Evolutionary conservation across 2,888 invertebrate species (phyloP).

Genomic region (Buathra laborator): DNA sequence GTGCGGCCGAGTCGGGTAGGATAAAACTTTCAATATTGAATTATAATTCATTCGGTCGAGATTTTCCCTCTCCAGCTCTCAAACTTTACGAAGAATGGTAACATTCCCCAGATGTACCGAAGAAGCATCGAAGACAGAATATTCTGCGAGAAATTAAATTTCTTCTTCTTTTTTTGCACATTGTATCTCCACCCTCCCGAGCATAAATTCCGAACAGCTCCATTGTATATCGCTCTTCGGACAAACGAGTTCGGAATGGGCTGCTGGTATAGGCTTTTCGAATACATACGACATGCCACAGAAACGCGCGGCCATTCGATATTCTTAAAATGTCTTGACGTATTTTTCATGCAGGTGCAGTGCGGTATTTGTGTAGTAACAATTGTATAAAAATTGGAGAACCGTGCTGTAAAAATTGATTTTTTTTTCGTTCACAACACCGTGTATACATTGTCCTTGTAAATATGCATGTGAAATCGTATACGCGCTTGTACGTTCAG

Average conservation of each 20-base stretch:
- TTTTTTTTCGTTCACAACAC: neutral
- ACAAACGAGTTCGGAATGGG: slow-evolving; percentile 28
- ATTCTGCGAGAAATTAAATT: slow-evolving; percentile 10
- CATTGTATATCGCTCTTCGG: slow-evolving; percentile 28
- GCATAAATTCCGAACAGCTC: slow-evolving; percentile 20
- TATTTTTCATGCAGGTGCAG: neutral
- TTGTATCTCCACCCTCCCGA: neutral
- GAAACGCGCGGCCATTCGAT: slow-evolving; percentile 7
- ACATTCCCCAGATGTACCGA: slow-evolving; percentile 27
- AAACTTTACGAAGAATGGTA: neutral
- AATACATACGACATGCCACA: slow-evolving; percentile 6
- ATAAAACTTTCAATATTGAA: slow-evolving; percentile 57
- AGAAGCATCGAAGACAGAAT: slow-evolving; percentile 28
- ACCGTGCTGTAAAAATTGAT: neutral
- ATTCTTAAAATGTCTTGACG: slow-evolving; percentile 22
- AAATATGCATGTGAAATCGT: neutral
- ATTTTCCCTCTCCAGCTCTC: neutral
- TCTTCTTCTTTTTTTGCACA: slow-evolving; percentile 3
- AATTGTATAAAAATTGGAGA: neutral
- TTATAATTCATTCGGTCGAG: slow-evolving; percentile 53
- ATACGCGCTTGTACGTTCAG: neutral
- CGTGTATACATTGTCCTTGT: neutral
- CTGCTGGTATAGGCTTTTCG: neutral
- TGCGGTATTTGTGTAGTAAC: neutral
- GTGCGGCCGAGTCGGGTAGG: slow-evolving; percentile 14